Percentiles rank a stretch among this genome's conserved stretches.
phyloP scores from a whole-genome alignment of 1,140 invertebrate genomes.

The Aphelenchoides besseyi region DNA sequence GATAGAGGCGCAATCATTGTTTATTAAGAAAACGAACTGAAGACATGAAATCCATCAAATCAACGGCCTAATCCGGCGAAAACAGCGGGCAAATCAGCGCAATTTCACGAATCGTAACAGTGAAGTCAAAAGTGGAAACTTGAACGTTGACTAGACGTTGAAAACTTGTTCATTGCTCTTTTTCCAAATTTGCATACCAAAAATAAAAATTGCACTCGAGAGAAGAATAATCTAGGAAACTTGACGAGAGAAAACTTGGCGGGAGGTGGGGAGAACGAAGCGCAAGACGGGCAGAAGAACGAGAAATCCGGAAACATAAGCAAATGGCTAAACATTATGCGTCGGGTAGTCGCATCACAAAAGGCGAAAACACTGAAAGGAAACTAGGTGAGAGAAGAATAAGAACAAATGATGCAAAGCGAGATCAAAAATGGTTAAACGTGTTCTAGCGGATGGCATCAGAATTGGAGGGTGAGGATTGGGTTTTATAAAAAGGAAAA shows the following conservation, averaged over 20 bases:
- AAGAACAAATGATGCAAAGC: not conserved
- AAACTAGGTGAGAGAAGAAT: not conserved
- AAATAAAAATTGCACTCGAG: too few species aligned
- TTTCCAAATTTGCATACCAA: too few species aligned
- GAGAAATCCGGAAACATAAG: not conserved
- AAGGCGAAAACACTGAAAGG: not conserved
- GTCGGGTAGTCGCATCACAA: not conserved
- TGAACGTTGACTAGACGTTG: too few species aligned
- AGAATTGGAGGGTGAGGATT: not conserved
- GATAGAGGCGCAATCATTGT: not conserved
- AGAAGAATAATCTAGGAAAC: too few species aligned
- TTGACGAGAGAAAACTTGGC: too few species aligned
- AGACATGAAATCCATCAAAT: not conserved
- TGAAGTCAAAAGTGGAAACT: too few species aligned
- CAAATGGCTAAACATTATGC: conserved; percentile 1
- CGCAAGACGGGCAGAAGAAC: not conserved
- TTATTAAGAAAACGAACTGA: not conserved
- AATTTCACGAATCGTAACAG: too few species aligned
- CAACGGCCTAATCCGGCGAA: not conserved
- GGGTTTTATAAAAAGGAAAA: not conserved
- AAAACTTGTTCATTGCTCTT: too few species aligned
- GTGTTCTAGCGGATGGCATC: conserved; percentile 1
- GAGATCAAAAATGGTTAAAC: not conserved
- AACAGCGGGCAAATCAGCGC: too few species aligned
- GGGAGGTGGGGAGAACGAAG: too few species aligned